Percentiles rank a stretch among this genome's conserved stretches.
phyloP scores from a whole-genome alignment of 2,797 vertebrate species.

The Rhabdomys pumilio region DNA sequence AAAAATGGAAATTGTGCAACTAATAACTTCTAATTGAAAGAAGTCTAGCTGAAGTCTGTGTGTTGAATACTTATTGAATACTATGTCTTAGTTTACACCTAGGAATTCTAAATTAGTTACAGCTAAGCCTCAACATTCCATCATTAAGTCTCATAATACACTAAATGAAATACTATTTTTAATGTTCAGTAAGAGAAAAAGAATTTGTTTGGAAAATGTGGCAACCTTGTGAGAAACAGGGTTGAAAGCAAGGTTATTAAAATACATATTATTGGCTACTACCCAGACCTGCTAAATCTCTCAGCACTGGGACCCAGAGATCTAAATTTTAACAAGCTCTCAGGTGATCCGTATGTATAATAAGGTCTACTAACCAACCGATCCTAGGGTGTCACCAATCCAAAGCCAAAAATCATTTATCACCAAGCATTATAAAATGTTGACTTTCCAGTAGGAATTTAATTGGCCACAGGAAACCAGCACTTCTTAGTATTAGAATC shows the following conservation, averaged over 20 bases:
- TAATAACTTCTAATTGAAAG: slow-evolving; percentile 75
- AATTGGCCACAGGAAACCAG: slow-evolving; percentile 61
- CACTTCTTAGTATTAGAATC: slow-evolving; percentile 46
- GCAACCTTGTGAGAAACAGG: slow-evolving; percentile 25
- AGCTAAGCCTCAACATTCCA: slow-evolving; percentile 47
- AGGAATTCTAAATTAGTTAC: slow-evolving; percentile 68
- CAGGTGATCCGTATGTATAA: slow-evolving; percentile 4
- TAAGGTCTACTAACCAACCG: slow-evolving; percentile 53
- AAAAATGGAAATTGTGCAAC: slow-evolving; percentile 73
- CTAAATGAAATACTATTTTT: slow-evolving; percentile 73
- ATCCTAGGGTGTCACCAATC: slow-evolving; percentile 14
- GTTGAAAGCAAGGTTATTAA: slow-evolving; percentile 47
- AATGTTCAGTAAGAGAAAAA: slow-evolving; percentile 68
- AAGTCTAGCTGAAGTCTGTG: slow-evolving; percentile 68
- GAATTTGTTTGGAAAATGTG: slow-evolving; percentile 63
- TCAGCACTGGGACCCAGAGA: slow-evolving; percentile 38
- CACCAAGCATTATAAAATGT: slow-evolving; percentile 42
- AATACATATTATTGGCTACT: slow-evolving; percentile 70
- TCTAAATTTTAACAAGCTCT: slow-evolving; percentile 79
- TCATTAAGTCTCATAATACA: slow-evolving; percentile 59
- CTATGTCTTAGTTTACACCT: slow-evolving; percentile 41
- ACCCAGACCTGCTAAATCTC: slow-evolving; percentile 57
- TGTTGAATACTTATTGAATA: neutral
- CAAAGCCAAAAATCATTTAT: slow-evolving; percentile 65
- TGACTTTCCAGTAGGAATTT: slow-evolving; percentile 44